These are phyloP conservation scores for Unio delphinus DNA, from an alignment of 2,888 invertebrate species.

Conservation along the genomic window DNA sequence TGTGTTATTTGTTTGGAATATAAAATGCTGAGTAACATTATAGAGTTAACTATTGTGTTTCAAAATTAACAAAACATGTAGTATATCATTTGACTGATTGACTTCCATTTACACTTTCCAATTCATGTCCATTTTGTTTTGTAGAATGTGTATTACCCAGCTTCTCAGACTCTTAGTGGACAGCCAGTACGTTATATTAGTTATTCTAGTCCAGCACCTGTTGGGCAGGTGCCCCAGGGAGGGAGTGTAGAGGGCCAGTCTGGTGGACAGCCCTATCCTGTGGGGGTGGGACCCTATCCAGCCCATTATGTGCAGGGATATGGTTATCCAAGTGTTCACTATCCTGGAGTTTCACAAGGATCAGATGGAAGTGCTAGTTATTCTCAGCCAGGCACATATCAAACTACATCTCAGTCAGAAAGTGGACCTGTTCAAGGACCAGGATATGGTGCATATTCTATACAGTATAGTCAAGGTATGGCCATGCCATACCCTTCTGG, in stretches of 20 bases:
- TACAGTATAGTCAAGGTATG: too few relatives aligned
- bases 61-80: too few relatives aligned
- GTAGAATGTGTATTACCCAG: conserved; percentile 45
- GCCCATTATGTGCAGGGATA: conserved; percentile 11
- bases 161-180: conserved; percentile 36
- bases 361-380: conserved; percentile 4
- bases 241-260: conserved; percentile 3
- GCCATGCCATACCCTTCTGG: too few relatives aligned
- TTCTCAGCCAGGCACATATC: conserved; percentile 1
- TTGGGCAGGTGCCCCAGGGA: conserved; percentile 18
- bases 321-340: conserved; percentile 14
- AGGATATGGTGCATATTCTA: too few relatives aligned
- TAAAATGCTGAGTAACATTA: too few relatives aligned
- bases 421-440: too few relatives aligned
- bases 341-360: conserved; percentile 12
- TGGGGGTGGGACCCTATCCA: conserved; percentile 10
- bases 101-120: background rate
- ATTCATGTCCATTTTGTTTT: conserved; percentile 11
- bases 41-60: too few relatives aligned
- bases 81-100: background rate
- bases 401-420: too few relatives aligned
- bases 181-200: conserved; percentile 49
- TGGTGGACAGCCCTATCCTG: conserved; percentile 7
- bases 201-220: conserved; percentile 18
- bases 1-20: too few relatives aligned